Evolutionary conservation across 1,140 invertebrate genomes (phyloP).

Genomic region (Episyrphus balteatus): DNA sequence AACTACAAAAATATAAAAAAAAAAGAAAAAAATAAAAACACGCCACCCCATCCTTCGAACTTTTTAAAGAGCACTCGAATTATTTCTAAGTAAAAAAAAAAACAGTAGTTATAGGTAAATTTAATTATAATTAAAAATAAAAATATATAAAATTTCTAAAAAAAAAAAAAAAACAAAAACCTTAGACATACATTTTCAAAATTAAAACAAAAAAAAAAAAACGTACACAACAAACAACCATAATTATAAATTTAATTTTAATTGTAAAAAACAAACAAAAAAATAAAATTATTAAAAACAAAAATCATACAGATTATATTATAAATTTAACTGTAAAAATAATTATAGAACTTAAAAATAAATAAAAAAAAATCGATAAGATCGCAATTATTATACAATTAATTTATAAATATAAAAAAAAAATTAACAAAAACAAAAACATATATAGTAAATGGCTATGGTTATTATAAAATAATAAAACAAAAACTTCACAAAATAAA

Average conservation of each 20-base stretch:
- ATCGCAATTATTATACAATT: neutral
- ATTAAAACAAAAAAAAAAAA: slow-evolving; percentile 2
- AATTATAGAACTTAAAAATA: neutral
- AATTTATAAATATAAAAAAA: neutral
- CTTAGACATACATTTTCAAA: neutral
- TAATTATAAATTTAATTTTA: neutral
- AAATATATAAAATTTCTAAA: too few species aligned
- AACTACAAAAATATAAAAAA: too few species aligned
- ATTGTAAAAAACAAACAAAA: too few species aligned
- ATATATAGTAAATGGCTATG: neutral
- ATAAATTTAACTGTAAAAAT: too few species aligned
- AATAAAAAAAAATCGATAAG: neutral
- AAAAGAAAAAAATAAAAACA: too few species aligned
- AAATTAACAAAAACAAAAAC: too few species aligned
- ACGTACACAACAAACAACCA: neutral
- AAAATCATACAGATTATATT: neutral
- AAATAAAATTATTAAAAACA: neutral
- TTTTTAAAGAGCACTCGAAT: neutral
- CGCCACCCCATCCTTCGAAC: too few species aligned
- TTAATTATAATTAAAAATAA: neutral
- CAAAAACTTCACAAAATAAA: neutral
- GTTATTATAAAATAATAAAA: neutral
- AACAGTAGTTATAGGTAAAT: neutral
- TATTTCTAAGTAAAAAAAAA: neutral
- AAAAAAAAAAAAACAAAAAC: too few species aligned